These are phyloP conservation scores for Acanthurus lineatus DNA, from an alignment of 2,797 vertebrate species.

Conservation along the genomic window DNA sequence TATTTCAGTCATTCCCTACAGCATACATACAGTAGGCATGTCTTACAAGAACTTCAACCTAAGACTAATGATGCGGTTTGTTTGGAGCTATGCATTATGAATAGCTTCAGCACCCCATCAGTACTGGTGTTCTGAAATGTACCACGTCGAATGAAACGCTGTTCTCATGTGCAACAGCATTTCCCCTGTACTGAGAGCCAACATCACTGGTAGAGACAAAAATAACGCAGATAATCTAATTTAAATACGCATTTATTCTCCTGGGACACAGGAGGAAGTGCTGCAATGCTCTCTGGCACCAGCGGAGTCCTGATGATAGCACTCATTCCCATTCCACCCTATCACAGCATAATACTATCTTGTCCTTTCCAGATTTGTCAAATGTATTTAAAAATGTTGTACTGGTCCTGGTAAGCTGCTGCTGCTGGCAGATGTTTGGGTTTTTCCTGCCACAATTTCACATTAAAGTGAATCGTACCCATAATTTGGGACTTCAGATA, in stretches of 20 bases:
- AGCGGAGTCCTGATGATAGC: conserved; percentile 19
- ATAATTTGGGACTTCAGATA: conserved; percentile 21
- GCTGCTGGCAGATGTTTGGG: conserved; percentile 5
- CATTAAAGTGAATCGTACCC: conserved; percentile 12
- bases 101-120: conserved; percentile 34
- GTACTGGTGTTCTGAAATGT: conserved; percentile 46
- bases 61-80: conserved; percentile 21
- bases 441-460: conserved; percentile 14
- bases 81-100: conserved; percentile 48
- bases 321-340: neutral
- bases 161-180: conserved; percentile 36
- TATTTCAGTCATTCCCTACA: neutral
- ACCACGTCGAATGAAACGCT: conserved; percentile 47
- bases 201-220: conserved; percentile 70
- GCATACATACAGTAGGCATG: neutral
- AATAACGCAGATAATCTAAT: conserved; percentile 77
- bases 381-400: conserved; percentile 10
- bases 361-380: conserved; percentile 17
- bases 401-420: conserved; percentile 2
- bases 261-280: conserved; percentile 51
- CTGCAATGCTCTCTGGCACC: conserved; percentile 38
- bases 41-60: conserved; percentile 13
- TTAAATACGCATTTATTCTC: conserved; percentile 68
- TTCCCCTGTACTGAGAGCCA: conserved; percentile 51
- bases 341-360: conserved; percentile 20